Percentiles rank a stretch among this genome's conserved stretches.
These are phyloP conservation scores for Zalophus californianus DNA, from an alignment of 2,797 vertebrate genomes.

Conservation along the genomic window DNA sequence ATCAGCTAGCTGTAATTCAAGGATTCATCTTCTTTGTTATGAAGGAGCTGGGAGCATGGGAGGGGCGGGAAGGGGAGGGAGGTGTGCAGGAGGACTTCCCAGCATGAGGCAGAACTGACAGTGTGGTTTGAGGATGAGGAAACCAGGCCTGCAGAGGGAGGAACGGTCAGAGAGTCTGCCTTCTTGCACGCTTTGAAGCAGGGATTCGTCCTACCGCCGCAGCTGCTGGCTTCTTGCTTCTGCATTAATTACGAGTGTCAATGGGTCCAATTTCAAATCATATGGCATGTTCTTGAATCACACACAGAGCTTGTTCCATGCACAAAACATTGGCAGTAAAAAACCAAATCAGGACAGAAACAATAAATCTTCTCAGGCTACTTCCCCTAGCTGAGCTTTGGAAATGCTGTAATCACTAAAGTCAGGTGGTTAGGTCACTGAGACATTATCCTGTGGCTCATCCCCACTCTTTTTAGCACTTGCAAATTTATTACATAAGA, in stretches of 20 bases:
- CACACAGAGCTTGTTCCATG: not conserved
- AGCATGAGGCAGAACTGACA: not conserved
- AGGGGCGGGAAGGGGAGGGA: fast-evolving
- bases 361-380: constrained; percentile 10
- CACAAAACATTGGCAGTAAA: constrained; percentile 51
- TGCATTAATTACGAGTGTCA: not conserved
- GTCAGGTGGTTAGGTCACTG: constrained; percentile 53
- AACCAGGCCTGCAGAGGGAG: not conserved
- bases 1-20: constrained; percentile 62
- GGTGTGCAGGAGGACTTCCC: not conserved
- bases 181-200: not conserved
- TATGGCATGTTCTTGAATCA: constrained; percentile 39
- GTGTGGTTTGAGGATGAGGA: constrained; percentile 39
- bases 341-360: constrained; percentile 47
- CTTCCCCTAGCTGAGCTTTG: not conserved
- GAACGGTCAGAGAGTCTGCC: not conserved
- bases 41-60: not conserved
- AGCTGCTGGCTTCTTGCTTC: constrained; percentile 18
- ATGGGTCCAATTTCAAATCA: constrained; percentile 44
- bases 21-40: constrained; percentile 38
- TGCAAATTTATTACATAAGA: constrained; percentile 85
- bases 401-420: constrained; percentile 64
- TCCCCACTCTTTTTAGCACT: constrained; percentile 81
- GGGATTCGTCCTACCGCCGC: not conserved
- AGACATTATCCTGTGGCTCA: constrained; percentile 37